Base-by-base conservation (phyloP, 2,113 vertebrate species). In the Caretta caretta region DNA sequence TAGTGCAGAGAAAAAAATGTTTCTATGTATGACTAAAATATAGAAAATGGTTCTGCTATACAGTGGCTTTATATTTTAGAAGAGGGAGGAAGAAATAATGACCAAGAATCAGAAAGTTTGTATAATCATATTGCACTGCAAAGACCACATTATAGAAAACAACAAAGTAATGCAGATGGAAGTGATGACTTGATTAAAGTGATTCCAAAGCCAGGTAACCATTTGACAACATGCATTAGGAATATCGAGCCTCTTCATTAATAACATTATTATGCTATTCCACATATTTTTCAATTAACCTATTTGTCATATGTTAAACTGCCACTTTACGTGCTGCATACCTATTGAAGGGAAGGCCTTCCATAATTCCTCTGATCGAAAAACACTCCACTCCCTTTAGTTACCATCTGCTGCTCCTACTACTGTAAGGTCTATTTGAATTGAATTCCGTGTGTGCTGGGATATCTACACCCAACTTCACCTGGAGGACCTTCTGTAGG, bases 51-150 rank as follows among this genome's bases (percentile, higher is more conserved):
- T 87, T 84, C 35, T 89, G 54, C 59, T 46, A 88, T 42, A 81
- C 56, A 92, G 65, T 90, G 92, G 62, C 2, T 2, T 29, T 89
- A 92, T 88, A 59, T 96, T 93, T 97, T 90, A 84, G 29, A 96
- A 93, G 53, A 3, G 87, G 59, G 72, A 81, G 48, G 22, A 48
- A 50, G 87, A 95, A 97, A 42, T 87, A 94, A 94, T 24, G 75
- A 22, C 38, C 78, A 48, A 75, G 89, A 95, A 95, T 51, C 6
- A 2, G 82, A 2, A 56, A 88, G 8, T 92, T 91, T 65, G 31
- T 48, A 92, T 65, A 17, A 51, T 27, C 31, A 85, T 84, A 11
- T 13, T 48, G 10, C 5, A 83, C 19, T 8, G 4, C 6, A 62
- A 94, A 96, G 78, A 57, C 49, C 42, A 87, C 42, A 75, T 93